A percentile compares a stretch with the other conserved stretches of the same genome.
Conservation (phyloP, 2,113 vertebrate genomes). For the Climacteris rufus region DNA sequence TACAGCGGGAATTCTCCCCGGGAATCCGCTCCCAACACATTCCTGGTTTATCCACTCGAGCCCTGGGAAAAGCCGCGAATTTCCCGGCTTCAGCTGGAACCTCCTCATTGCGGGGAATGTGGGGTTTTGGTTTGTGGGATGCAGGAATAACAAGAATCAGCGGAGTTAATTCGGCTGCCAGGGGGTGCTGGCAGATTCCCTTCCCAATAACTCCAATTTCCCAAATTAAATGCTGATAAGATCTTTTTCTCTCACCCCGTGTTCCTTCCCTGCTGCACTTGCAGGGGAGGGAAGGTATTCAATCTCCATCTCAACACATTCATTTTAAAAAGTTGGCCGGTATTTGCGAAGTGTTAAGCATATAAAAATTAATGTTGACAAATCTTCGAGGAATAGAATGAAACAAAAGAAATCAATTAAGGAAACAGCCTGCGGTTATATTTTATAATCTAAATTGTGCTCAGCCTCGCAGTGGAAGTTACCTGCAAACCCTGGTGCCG, state of each 20-base stretch:
- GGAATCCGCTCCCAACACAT: not conserved
- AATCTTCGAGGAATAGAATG: slow-evolving; percentile 78
- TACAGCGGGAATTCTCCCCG: not conserved
- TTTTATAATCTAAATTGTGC: slow-evolving; percentile 39
- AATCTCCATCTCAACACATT: slow-evolving; percentile 77
- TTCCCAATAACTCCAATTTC: not conserved
- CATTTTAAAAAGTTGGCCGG: slow-evolving; percentile 76
- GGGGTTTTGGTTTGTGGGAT: rapidly evolving
- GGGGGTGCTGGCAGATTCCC: not conserved
- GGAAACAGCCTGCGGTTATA: slow-evolving; percentile 63
- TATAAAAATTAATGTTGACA: slow-evolving; percentile 81
- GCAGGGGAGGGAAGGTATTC: slow-evolving; percentile 45
- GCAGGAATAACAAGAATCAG: not conserved
- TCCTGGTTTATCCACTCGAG: not conserved
- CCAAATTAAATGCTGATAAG: not conserved
- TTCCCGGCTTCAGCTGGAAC: not conserved
- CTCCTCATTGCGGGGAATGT: rapidly evolving
- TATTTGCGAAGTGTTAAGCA: slow-evolving; percentile 62
- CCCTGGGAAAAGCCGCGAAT: not conserved
- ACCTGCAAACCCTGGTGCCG: not conserved
- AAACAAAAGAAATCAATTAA: slow-evolving; percentile 83
- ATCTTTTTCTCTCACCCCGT: not conserved
- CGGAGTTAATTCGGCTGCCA: not conserved
- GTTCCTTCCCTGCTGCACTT: not conserved
- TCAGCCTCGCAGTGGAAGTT: not conserved